Evolutionary conservation across 2,797 vertebrate genomes (phyloP), one percentile per base, ranked within the genome.

Genomic region (Chiropotes sagulatus): DNA sequence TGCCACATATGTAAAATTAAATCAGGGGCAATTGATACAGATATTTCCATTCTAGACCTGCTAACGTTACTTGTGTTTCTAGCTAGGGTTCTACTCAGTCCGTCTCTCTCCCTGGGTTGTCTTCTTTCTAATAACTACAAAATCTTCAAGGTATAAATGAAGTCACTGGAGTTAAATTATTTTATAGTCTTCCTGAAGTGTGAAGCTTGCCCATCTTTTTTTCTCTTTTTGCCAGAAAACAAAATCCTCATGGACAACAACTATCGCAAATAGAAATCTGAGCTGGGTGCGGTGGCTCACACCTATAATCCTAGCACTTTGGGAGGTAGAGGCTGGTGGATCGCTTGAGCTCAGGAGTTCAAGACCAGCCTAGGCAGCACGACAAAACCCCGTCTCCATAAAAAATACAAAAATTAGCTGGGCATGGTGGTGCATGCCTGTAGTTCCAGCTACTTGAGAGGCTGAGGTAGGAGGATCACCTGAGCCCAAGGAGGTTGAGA

Each of bases 1-100:
- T 86, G 24, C 30, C 67, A 90, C 50, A 48, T 15, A n/a, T 61
- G 36, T 67, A 84, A 95, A 88, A 88, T 91, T 91, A 76, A 94
- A 7, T 67, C 72, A 93, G 58, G 36, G n/a, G 36, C 76, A 90
- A 72, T 0, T 26, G 70, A 90, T 24, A 52, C 26, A 79, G 39
- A 24, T 72, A 48, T 58, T 84, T 44, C 44, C 52, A 54, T 24
- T 84, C 48, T 52, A 48, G 39, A 67, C 30, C 54, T 75, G n/a
- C 33, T 81, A 84, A 96, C 13, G 11, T 88, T 88, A 61, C 39
- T 58, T 72, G 41, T 72, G 24, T 70, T 86, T 95, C 22, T 15
- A 82, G 17, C 39, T 50, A 57, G 19, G 39, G n/a, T 50, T 89
- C 28, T 81, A 81, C 48, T 75, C 11, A 36, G 26, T 58, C 41